Evolutionary conservation across 2,888 invertebrate species (phyloP).

Genomic region (Pemphredon lugubris): DNA sequence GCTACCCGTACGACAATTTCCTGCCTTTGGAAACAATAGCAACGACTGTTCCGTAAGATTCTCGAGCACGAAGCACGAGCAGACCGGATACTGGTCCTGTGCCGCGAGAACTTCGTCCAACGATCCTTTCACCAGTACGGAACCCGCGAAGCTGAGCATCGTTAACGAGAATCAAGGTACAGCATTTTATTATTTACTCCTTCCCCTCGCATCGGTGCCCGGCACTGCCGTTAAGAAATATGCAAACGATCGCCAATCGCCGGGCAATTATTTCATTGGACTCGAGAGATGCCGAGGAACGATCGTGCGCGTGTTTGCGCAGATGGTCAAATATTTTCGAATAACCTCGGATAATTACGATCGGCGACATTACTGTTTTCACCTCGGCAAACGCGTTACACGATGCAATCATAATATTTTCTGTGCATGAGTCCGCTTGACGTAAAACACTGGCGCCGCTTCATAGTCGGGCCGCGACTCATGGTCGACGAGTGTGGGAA

Average conservation of each 20-base stretch:
- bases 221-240: no score
- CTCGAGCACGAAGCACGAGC: constrained; percentile 76
- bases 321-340: constrained; percentile 16
- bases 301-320: constrained; percentile 21
- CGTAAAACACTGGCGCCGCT: no score
- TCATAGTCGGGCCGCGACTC: no score
- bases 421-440: not conserved
- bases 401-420: constrained; percentile 3
- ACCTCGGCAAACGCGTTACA: not conserved
- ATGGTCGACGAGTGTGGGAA: no score
- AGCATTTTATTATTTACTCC: no score
- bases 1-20: constrained; percentile 75
- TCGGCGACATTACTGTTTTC: constrained; percentile 18
- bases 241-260: no score
- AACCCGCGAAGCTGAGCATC: constrained; percentile 76
- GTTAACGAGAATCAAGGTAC: constrained; percentile 63
- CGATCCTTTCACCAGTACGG: constrained; percentile 75
- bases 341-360: constrained; percentile 27
- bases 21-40: constrained; percentile 78
- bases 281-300: no score
- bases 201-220: no score
- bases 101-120: constrained; percentile 73
- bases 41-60: constrained; percentile 80
- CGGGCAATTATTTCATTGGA: no score
- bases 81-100: constrained; percentile 79